These are phyloP conservation scores for Coptodon rendalli DNA, from an alignment of 2,113 vertebrate species.

Conservation along the genomic window DNA sequence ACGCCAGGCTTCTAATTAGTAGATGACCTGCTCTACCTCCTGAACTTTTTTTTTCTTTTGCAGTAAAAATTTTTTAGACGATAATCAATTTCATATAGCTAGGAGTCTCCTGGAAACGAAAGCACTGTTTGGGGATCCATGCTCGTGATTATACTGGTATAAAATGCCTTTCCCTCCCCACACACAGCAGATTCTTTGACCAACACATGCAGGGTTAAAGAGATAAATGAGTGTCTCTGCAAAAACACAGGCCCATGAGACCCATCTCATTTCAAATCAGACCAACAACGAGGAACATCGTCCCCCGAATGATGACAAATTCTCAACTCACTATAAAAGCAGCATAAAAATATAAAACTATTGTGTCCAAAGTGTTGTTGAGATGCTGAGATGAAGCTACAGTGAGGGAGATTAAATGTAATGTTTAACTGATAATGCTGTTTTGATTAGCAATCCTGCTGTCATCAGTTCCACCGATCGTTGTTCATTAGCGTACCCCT, in stretches of 20 bases:
- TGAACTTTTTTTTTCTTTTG: fast-evolving
- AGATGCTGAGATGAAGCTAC: not conserved
- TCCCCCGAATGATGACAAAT: fast-evolving
- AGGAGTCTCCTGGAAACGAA: not conserved
- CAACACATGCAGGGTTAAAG: not conserved
- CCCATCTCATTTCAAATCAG: not conserved
- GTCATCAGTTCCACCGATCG: fast-evolving
- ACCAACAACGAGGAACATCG: not conserved
- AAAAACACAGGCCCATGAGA: not conserved
- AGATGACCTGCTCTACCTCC: not conserved
- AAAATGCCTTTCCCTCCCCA: not conserved
- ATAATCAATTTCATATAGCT: not conserved
- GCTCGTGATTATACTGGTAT: not conserved
- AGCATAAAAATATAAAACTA: not conserved
- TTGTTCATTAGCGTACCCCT: not conserved
- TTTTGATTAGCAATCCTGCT: not conserved
- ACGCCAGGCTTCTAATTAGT: not conserved
- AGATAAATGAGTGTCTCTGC: not conserved
- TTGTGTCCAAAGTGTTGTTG: not conserved
- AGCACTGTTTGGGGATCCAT: not conserved
- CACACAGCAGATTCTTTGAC: not conserved
- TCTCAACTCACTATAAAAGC: not conserved
- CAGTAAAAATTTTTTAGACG: fast-evolving
- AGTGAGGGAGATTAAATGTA: not conserved
- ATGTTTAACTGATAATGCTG: not conserved